These are phyloP conservation scores for Sceliomorpha sp. DNA, from an alignment of 2,888 invertebrate genomes.

Conservation along the genomic window DNA sequence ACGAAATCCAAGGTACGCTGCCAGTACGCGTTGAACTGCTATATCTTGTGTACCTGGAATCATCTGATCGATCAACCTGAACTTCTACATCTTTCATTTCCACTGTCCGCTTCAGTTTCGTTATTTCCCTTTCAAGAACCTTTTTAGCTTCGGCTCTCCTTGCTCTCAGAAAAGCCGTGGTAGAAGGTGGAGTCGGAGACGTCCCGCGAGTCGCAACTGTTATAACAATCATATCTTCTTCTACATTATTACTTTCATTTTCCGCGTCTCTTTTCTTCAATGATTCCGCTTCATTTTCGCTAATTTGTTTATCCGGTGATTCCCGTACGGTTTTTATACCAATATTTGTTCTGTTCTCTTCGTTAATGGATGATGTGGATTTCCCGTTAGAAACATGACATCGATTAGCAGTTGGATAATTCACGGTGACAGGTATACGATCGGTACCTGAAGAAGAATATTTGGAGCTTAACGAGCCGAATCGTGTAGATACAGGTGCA, in stretches of 20 bases:
- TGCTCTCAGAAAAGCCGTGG: slow-evolving; percentile 83
- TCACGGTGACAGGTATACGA: slow-evolving; percentile 57
- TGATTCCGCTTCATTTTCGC: slow-evolving; percentile 47
- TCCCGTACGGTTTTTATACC: slow-evolving; percentile 19
- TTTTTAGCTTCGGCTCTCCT: slow-evolving; percentile 88
- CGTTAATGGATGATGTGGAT: slow-evolving; percentile 49
- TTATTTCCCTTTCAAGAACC: slow-evolving; percentile 86
- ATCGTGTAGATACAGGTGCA: slow-evolving; percentile 64
- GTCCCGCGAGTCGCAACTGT: slow-evolving; percentile 88
- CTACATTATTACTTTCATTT: slow-evolving; percentile 36
- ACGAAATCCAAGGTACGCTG: slow-evolving; percentile 85
- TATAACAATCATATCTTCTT: slow-evolving; percentile 71
- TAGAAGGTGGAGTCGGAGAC: slow-evolving; percentile 87
- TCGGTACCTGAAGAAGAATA: slow-evolving; percentile 60
- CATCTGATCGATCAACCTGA: slow-evolving; percentile 87
- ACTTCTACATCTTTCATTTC: slow-evolving; percentile 86
- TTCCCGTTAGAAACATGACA: slow-evolving; percentile 60
- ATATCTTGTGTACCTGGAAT: slow-evolving; percentile 85
- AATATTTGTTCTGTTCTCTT: slow-evolving; percentile 40
- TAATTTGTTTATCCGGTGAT: slow-evolving; percentile 29
- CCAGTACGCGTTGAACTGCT: slow-evolving; percentile 81
- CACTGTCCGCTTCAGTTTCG: slow-evolving; percentile 81
- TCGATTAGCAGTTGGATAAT: slow-evolving; percentile 66
- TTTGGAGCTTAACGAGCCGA: slow-evolving; percentile 57
- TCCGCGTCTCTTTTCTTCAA: slow-evolving; percentile 40